Percentiles rank a stretch among this genome's conserved stretches.
Conservation (phyloP, 2,888 invertebrate species). For the Stenodema calcarata region DNA sequence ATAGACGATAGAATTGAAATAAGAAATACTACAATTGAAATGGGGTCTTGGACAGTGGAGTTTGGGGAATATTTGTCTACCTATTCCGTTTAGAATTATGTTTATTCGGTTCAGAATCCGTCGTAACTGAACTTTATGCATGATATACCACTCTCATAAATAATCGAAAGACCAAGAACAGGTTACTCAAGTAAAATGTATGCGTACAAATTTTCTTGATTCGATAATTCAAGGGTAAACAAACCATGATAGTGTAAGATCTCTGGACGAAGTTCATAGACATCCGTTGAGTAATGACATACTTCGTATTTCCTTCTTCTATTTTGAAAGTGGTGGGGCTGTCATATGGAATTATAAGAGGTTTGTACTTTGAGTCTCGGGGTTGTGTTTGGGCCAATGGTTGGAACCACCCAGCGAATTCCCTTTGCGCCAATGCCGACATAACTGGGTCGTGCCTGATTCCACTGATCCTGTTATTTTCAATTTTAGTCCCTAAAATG, state of each 20-base stretch:
- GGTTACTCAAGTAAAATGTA: no score
- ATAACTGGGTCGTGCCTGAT: constrained; percentile 91
- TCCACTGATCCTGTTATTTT: constrained; percentile 85
- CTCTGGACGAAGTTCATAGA: constrained; percentile 65
- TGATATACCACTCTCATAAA: no score
- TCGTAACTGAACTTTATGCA: no score
- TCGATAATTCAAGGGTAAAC: no score
- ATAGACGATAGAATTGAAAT: no score
- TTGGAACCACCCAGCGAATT: constrained; percentile 91
- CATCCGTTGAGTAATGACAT: constrained; percentile 76
- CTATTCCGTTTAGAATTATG: no score
- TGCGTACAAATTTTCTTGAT: no score
- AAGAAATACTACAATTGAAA: no score
- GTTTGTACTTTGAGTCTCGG: constrained; percentile 75
- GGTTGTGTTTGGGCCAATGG: constrained; percentile 71
- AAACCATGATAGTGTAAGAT: constrained; percentile 60
- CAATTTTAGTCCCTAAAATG: constrained; percentile 72
- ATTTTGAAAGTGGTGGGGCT: constrained; percentile 72
- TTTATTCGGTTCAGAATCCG: no score
- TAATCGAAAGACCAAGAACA: no score
- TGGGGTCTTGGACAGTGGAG: no score
- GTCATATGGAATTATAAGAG: constrained; percentile 77
- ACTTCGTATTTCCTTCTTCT: constrained; percentile 75
- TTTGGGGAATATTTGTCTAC: no score
- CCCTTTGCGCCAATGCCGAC: constrained; percentile 82